Evolutionary conservation across 2,113 vertebrate species (phyloP), one percentile per base, ranked within the genome.

Genomic region (Hippocampus guttulatus): DNA sequence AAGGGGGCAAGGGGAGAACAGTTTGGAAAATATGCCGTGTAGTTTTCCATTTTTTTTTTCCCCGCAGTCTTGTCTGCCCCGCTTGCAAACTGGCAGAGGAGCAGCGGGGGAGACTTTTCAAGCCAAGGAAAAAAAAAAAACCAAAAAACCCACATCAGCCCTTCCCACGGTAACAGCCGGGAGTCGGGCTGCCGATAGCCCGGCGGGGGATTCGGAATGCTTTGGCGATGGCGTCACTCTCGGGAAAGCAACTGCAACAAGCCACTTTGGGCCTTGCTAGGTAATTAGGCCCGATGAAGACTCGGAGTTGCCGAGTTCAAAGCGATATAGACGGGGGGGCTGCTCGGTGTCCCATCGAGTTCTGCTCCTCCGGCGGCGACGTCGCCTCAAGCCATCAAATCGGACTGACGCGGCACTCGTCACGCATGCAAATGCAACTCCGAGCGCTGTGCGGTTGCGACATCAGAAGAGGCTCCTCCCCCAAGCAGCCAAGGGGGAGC

Each of bases 21-120:
- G 75, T 90, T 88, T 90, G 86, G 88, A 90, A 92, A 90, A 77
- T 88, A 90, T 85, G 86, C 83, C 84, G 85, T 82, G 81, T 84
- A 87, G 41, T 65, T 88, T 91, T 91, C 90, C 90, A 84, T 84
- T 90, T 90, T 84, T 70, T 81, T 15, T 47, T 10, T 4, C 43
- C 55, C 67, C 75, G 73, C 76, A 87, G 84, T 79, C 27, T 61
- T 20, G 58, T 61, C 81, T 80, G 77, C 74, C 81, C 70, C 81
- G 81, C 83, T 84, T 88, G 80, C 78, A 71, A 58, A 78, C 77
- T 86, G 86, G 79, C 80, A 88, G 80, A 88, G 73, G 4, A 86
- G 72, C 83, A 83, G 87, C 83, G 71, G 84, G 58, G 81, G 84
- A 88, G 75, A 69, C 75, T 80, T 88, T 68, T 79, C 85, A 87